A percentile compares a stretch with the other conserved stretches of the same genome.
Conservation (phyloP, 2,888 invertebrate species). For the Spatulosminthurus flaviceps region DNA sequence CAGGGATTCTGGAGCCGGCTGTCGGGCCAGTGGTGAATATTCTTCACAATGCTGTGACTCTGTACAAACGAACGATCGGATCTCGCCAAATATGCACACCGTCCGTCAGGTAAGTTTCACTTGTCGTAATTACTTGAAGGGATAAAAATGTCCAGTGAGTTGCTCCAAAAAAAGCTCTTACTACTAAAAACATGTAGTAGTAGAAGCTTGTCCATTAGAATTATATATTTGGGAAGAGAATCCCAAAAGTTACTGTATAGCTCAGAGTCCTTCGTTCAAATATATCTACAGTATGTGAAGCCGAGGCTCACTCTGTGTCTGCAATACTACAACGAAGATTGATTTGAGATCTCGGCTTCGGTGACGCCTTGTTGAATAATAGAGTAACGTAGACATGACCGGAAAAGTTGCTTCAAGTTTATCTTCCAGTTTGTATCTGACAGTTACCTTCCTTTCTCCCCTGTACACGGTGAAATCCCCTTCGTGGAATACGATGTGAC, state of each 20-base stretch:
- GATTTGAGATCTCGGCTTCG: conserved; percentile 29
- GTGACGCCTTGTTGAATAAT: conserved; percentile 46
- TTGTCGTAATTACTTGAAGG: conserved; percentile 5
- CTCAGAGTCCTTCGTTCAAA: too few species aligned
- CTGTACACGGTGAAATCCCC: neutral
- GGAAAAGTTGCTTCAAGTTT: conserved; percentile 31
- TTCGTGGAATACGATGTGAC: conserved; percentile 13
- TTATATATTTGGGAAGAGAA: neutral
- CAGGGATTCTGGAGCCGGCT: conserved; percentile 63
- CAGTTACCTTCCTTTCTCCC: conserved; percentile 4
- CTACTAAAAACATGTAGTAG: neutral
- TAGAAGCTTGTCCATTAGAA: neutral
- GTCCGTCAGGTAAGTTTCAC: conserved; percentile 68
- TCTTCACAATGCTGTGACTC: conserved; percentile 66
- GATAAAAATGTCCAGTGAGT: neutral
- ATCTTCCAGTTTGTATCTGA: conserved; percentile 18
- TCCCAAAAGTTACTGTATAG: neutral
- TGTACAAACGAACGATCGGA: conserved; percentile 72
- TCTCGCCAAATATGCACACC: conserved; percentile 72
- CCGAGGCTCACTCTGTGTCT: neutral
- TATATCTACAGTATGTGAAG: neutral
- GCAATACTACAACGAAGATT: conserved; percentile 35
- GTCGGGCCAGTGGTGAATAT: conserved; percentile 64
- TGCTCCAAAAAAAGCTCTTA: neutral
- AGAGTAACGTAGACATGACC: conserved; percentile 44